A percentile compares a stretch with the other conserved stretches of the same genome.
Evolutionary conservation across 2,888 invertebrate genomes (phyloP).

Genomic region (Brachynemurus nebulosus): DNA sequence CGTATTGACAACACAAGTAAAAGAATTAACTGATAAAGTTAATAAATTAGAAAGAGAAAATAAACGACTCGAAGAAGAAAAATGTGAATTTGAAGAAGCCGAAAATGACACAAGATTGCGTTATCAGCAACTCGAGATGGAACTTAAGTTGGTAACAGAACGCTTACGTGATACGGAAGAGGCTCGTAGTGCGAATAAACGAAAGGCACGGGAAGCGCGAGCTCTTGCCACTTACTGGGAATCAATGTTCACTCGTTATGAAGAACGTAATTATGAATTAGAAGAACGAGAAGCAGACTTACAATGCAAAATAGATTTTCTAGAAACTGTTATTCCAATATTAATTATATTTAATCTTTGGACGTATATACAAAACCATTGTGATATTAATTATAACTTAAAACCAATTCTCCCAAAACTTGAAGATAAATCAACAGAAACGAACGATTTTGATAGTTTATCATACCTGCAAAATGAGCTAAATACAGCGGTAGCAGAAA

Average conservation of each 20-base stretch:
- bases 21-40: conserved; percentile 35
- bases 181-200: conserved; percentile 21
- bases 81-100: conserved; percentile 59
- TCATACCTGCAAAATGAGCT: too few species aligned
- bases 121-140: conserved; percentile 35
- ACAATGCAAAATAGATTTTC: conserved; percentile 37
- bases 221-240: conserved; percentile 16
- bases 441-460: not conserved
- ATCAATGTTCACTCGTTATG: conserved; percentile 35
- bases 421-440: conserved; percentile 3
- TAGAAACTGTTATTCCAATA: conserved; percentile 48
- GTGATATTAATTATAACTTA: conserved; percentile 25
- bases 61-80: conserved; percentile 51
- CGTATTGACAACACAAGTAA: conserved; percentile 35
- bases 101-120: conserved; percentile 57
- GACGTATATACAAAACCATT: conserved; percentile 29
- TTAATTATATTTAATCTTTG: conserved; percentile 46
- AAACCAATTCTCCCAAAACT: not conserved
- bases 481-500: not conserved
- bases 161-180: conserved; percentile 24
- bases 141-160: conserved; percentile 20
- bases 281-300: conserved; percentile 39
- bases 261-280: conserved; percentile 36
- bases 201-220: conserved; percentile 18
- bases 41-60: conserved; percentile 47